phyloP scores from a whole-genome alignment of 2,888 invertebrate species.

The Campopleginae sp. region DNA sequence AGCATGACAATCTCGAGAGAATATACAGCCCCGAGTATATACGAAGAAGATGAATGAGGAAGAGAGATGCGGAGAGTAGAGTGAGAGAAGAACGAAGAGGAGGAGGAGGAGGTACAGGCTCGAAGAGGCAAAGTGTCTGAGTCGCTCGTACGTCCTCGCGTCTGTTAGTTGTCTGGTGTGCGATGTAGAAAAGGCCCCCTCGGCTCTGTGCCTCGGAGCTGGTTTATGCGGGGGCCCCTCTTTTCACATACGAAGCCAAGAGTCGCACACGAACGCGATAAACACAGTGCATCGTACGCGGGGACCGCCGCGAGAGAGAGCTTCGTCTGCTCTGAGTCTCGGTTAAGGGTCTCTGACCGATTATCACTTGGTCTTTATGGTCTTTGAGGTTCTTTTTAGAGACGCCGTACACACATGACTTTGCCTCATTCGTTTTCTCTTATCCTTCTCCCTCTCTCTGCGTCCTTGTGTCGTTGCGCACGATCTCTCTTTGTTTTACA shows the following conservation, averaged over 20 bases:
- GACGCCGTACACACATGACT: constrained; percentile 51
- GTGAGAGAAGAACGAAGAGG: neutral
- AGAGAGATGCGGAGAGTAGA: neutral
- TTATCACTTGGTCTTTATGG: constrained; percentile 81
- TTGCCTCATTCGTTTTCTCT: constrained; percentile 28
- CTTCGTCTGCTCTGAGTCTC: constrained; percentile 75
- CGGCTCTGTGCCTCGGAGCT: constrained; percentile 34
- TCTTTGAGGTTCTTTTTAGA: constrained; percentile 80
- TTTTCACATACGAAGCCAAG: constrained; percentile 32
- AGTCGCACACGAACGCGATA: constrained; percentile 25
- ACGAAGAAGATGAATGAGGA: constrained; percentile 7
- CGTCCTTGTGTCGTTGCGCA: constrained; percentile 63
- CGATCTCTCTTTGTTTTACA: constrained; percentile 63
- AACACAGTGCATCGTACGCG: constrained; percentile 16
- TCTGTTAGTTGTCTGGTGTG: constrained; percentile 73
- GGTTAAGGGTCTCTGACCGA: constrained; percentile 81
- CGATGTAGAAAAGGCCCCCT: constrained; percentile 23
- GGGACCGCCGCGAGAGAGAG: constrained; percentile 54
- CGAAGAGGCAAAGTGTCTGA: constrained; percentile 48
- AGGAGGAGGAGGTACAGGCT: neutral
- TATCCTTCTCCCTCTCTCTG: constrained; percentile 47
- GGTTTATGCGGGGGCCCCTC: constrained; percentile 39
- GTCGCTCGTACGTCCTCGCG: constrained; percentile 64
- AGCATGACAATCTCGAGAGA: constrained; percentile 7
- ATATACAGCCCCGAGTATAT: neutral